Conservation (phyloP, 2,888 invertebrate genomes). For the Ditula angustiorana region DNA sequence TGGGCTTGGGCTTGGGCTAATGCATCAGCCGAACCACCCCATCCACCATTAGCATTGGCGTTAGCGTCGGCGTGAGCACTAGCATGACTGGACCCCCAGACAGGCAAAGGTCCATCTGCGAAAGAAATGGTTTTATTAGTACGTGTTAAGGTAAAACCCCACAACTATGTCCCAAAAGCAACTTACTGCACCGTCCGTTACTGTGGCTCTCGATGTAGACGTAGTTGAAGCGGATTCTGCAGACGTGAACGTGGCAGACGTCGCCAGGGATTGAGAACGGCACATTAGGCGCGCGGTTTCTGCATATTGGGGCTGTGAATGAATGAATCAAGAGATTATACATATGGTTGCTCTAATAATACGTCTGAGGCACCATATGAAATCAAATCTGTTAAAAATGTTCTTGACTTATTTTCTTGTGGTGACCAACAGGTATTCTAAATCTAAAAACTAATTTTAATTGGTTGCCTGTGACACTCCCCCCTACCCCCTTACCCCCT, state of each 20-base stretch:
- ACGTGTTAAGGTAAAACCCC: too few species aligned
- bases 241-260: constrained; percentile 59
- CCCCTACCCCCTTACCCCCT: too few species aligned
- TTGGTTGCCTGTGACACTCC: too few species aligned
- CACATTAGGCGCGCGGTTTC: constrained; percentile 52
- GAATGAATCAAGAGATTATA: constrained; percentile 27
- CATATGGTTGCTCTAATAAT: too few species aligned
- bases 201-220: constrained; percentile 61
- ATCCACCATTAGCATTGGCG: neutral
- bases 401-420: too few species aligned
- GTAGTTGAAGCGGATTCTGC: constrained; percentile 70
- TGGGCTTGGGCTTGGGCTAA: constrained; percentile 42
- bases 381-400: too few species aligned
- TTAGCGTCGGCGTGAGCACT: neutral
- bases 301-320: constrained; percentile 65
- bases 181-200: constrained; percentile 49
- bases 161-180: too few species aligned
- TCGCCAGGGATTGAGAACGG: constrained; percentile 62
- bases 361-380: too few species aligned
- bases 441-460: too few species aligned
- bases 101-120: neutral
- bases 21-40: constrained; percentile 19
- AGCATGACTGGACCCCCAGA: neutral
- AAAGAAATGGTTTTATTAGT: neutral
- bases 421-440: too few species aligned